phyloP scores from a whole-genome alignment of 2,888 invertebrate species.

The Abscondita cerata region DNA sequence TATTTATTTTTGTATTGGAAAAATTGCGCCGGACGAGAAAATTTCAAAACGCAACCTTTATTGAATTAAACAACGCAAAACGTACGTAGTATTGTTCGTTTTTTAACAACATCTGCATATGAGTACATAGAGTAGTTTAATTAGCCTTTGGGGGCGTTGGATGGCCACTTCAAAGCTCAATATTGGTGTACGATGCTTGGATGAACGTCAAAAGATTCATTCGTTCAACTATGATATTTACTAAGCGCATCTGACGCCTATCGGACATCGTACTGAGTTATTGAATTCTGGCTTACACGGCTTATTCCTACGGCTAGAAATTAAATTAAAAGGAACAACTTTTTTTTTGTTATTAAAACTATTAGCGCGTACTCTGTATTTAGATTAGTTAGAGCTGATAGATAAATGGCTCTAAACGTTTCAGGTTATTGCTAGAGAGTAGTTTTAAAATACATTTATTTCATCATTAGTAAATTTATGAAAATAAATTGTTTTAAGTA shows the following conservation, averaged over 20 bases:
- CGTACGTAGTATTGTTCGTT: not conserved
- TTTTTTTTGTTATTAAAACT: too few species aligned
- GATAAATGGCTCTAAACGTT: too few species aligned
- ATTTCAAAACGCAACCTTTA: not conserved
- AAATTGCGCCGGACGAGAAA: too few species aligned
- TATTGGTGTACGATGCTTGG: conserved; percentile 53
- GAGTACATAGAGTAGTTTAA: conserved; percentile 26
- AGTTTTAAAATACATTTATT: too few species aligned
- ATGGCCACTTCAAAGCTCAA: conserved; percentile 55
- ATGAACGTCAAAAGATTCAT: conserved; percentile 49
- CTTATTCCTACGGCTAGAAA: too few species aligned
- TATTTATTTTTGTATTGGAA: not conserved
- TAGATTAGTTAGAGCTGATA: too few species aligned
- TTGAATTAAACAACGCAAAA: not conserved
- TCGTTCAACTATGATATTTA: conserved; percentile 46
- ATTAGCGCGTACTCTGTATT: too few species aligned
- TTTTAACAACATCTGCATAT: conserved; percentile 29
- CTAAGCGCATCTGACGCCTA: conserved; percentile 48
- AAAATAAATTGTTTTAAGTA: too few species aligned
- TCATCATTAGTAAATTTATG: too few species aligned
- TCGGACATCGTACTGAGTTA: conserved; percentile 32
- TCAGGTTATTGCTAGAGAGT: too few species aligned
- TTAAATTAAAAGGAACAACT: too few species aligned
- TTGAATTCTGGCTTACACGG: conserved; percentile 29
- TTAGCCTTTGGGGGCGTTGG: conserved; percentile 41